Evolutionary conservation across 2,888 invertebrate species (phyloP).

Genomic region (Yponomeuta evonymella): DNA sequence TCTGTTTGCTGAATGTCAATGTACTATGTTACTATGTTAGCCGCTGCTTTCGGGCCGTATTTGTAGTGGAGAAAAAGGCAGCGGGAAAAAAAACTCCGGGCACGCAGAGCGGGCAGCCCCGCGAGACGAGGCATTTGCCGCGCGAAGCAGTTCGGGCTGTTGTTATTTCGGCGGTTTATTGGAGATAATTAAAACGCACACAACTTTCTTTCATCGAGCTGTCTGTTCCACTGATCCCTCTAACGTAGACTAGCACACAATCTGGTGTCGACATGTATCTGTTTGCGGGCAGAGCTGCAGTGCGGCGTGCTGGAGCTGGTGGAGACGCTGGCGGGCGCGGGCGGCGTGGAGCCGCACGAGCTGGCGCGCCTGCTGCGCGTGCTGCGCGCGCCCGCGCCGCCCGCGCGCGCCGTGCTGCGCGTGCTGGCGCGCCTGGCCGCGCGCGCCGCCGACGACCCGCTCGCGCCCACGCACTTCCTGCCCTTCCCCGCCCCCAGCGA

Average conservation of each 20-base stretch:
- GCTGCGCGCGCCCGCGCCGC: constrained; percentile 72
- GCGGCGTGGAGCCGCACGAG: constrained; percentile 70
- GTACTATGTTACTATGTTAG: no score
- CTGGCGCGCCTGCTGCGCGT: constrained; percentile 77
- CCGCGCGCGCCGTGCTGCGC: constrained; percentile 71
- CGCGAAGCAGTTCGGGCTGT: no score
- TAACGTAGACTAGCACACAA: no score
- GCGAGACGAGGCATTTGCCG: background rate
- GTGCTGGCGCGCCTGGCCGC: constrained; percentile 62
- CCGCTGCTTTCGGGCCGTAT: no score
- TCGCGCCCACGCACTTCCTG: constrained; percentile 17
- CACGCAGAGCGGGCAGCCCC: background rate
- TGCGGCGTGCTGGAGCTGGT: constrained; percentile 80
- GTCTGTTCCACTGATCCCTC: no score
- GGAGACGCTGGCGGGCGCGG: constrained; percentile 67
- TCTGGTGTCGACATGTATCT: background rate
- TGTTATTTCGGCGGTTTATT: no score
- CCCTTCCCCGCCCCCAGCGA: constrained; percentile 10
- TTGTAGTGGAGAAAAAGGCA: no score
- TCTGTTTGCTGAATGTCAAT: no score
- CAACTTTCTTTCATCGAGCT: background rate
- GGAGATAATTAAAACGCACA: background rate
- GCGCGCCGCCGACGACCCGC: constrained; percentile 36
- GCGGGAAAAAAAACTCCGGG: no score
- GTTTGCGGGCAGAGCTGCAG: constrained; percentile 73